phyloP scores from a whole-genome alignment of 1,140 invertebrate species.

The Penaeus vannamei region DNA sequence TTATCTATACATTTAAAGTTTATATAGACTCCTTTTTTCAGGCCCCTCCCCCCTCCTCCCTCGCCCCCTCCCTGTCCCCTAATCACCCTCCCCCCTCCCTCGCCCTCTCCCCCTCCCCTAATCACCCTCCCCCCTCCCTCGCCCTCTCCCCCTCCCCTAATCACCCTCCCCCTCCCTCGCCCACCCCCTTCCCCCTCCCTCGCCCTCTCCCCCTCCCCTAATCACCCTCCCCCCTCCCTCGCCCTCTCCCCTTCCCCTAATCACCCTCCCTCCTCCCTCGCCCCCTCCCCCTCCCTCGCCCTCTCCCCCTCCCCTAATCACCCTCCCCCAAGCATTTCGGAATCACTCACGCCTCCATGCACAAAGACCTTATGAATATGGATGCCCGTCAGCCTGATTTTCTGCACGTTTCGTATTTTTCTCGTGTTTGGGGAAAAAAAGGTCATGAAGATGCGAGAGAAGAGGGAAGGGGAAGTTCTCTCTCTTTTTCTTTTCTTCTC shows the following conservation, averaged over 20 bases:
- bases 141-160: not conserved
- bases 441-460: slow-evolving; percentile 8
- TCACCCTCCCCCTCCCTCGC: not conserved
- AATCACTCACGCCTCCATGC: not conserved
- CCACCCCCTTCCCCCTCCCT: not conserved
- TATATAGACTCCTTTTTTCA: not conserved
- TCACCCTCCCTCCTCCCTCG: too few relatives aligned
- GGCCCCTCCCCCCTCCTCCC: not conserved
- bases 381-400: not conserved
- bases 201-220: not conserved
- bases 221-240: not conserved
- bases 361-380: not conserved
- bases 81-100: too few relatives aligned
- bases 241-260: too few relatives aligned
- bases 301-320: not conserved
- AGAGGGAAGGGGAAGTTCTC: too few relatives aligned
- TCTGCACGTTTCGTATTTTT: not conserved
- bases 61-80: too few relatives aligned
- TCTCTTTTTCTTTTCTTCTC: too few relatives aligned
- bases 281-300: not conserved
- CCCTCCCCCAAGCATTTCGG: not conserved
- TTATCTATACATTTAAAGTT: too few relatives aligned
- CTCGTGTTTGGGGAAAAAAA: not conserved
- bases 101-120: too few relatives aligned
- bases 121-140: too few relatives aligned